Evolutionary conservation across 2,113 vertebrate species (phyloP).

Genomic region (Todiramphus chloris): DNA sequence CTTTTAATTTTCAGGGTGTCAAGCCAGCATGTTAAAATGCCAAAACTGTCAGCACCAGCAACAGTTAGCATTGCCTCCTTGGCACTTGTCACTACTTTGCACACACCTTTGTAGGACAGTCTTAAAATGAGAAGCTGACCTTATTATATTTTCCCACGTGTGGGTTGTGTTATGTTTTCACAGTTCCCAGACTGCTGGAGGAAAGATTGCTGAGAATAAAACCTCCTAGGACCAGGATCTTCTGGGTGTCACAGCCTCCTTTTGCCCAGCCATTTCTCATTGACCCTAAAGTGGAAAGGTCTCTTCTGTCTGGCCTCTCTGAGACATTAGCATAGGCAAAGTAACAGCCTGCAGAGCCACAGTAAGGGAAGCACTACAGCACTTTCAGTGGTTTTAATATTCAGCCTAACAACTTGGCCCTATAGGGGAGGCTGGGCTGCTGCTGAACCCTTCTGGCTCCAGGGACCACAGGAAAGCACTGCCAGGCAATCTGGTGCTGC

Average conservation of each 20-base stretch:
- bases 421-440: not conserved
- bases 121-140: constrained; percentile 56
- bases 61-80: constrained; percentile 44
- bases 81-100: constrained; percentile 46
- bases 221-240: not conserved
- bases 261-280: not conserved
- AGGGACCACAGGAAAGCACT: not conserved
- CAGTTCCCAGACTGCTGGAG: not conserved
- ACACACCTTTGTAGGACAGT: constrained; percentile 47
- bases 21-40: constrained; percentile 40
- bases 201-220: not conserved
- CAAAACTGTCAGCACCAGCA: constrained; percentile 47
- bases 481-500: not conserved
- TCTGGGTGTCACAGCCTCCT: not conserved
- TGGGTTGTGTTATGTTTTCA: not conserved
- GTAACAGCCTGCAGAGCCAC: not conserved
- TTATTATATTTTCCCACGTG: constrained; percentile 38
- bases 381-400: not conserved
- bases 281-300: not conserved
- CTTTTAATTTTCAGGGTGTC: constrained; percentile 62
- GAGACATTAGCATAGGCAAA: not conserved
- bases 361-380: not conserved
- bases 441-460: not conserved
- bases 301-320: not conserved
- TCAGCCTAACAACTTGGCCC: not conserved